Percentiles rank a stretch among this genome's conserved stretches.
phyloP scores from a whole-genome alignment of 2,113 vertebrate genomes.

The Oreochromis tanganicae region DNA sequence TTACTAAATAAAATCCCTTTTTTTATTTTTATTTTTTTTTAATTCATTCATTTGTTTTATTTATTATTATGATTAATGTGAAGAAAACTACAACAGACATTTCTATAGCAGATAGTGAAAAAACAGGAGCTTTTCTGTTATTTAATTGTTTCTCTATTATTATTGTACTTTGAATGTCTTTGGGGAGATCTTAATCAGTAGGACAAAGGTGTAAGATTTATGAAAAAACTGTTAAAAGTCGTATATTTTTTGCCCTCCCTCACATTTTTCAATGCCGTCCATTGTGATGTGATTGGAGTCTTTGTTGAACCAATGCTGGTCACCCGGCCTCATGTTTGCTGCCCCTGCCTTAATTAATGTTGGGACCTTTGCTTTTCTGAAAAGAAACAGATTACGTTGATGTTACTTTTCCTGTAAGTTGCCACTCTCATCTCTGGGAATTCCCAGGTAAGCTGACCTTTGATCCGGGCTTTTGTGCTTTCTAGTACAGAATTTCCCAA shows the following conservation, averaged over 20 bases:
- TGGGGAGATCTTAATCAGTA: not conserved
- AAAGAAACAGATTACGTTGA: not conserved
- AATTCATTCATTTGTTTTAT: not conserved
- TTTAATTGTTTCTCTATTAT: not conserved
- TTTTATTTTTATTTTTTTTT: not conserved
- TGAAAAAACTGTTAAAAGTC: not conserved
- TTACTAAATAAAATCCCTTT: not conserved
- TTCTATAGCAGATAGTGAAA: not conserved
- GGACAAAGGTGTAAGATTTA: not conserved
- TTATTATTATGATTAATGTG: not conserved
- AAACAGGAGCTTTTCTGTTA: not conserved
- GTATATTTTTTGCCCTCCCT: accelerated
- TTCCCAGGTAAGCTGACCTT: not conserved
- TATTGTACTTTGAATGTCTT: not conserved
- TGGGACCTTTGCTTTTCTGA: not conserved
- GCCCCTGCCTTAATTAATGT: not conserved
- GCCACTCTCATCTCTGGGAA: not conserved
- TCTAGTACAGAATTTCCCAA: not conserved
- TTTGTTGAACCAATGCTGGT: not conserved
- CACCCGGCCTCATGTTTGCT: not conserved
- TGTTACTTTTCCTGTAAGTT: not conserved
- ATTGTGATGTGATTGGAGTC: not conserved
- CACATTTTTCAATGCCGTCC: accelerated
- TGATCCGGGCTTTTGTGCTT: not conserved
- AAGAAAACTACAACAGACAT: accelerated